Base-by-base conservation (phyloP, 2,113 vertebrate genomes). In the Balaeniceps rex region DNA sequence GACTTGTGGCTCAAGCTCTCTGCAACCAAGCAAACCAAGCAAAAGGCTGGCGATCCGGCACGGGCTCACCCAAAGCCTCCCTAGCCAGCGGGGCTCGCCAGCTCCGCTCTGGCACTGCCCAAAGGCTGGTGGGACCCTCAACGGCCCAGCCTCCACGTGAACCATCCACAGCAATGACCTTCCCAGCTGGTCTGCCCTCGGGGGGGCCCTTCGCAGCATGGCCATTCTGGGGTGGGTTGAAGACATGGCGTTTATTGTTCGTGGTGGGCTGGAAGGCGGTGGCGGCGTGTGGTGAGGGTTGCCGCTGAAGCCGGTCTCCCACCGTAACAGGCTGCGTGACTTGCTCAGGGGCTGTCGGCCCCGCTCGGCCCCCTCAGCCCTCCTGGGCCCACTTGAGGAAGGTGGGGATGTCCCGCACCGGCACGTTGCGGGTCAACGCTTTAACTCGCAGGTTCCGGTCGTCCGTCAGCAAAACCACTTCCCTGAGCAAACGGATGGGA, bases 351-450 rank as follows among this genome's bases (percentile, higher is more conserved):
- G 97, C 96, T 12, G 58, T 97, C 90, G 92, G 97, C 97, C 97
- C 94, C 28, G 2, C 90, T 90, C 46, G 15, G 88, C 75, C 77
- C 55, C 84, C 95, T 99, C 99, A 99, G 98, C 99, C 99, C 97
- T 99, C 99, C 98, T 99, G 99, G 95, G 99, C 99, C 99, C 99
- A 99, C 83, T 97, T 98, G 94, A 99, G 98, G 98, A 99, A 99
- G 75, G 99, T 98, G 4, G 99, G 99, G 97, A 99, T 99, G 98
- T 99, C 99, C 78, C 99, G 97, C 74, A 99, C 99, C 1, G 99
- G 99, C 85, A 99, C 99, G 52, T 99, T 99, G 88, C 99, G 99
- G 18, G 99, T 99, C 98, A 99, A 87, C 1, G 99, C 99, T 98
- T 99, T 99, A 90, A 99, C 99, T 10, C 99, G 98, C 84, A 99